Conservation (phyloP, 2,797 vertebrate species). For the Platyrinchus mystaceus region DNA sequence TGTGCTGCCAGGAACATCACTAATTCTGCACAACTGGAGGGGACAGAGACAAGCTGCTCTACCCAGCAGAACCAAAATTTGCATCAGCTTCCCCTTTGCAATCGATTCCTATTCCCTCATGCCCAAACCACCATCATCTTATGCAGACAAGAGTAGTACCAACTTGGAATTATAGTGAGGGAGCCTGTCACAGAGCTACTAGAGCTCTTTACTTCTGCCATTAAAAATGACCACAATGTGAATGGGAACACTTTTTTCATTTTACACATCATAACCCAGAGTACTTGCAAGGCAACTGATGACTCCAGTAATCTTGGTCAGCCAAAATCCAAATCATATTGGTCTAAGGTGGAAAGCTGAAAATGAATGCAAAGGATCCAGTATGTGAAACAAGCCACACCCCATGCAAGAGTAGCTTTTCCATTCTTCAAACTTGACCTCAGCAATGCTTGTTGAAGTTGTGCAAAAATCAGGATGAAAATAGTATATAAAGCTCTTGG, state of each 20-base stretch:
- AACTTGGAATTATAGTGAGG: neutral
- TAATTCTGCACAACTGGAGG: neutral
- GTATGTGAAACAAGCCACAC: neutral
- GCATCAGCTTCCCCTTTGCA: neutral
- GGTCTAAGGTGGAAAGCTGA: neutral
- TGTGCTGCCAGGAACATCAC: neutral
- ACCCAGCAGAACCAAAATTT: neutral
- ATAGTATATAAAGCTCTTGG: neutral
- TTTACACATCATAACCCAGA: rapidly evolving
- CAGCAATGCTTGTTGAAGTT: neutral
- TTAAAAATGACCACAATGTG: neutral
- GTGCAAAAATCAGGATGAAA: neutral
- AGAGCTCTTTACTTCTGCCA: neutral
- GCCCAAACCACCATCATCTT: neutral
- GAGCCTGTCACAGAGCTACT: neutral
- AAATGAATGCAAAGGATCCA: rapidly evolving
- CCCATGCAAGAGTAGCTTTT: neutral
- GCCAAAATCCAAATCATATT: neutral
- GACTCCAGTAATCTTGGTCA: neutral
- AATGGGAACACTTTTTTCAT: neutral
- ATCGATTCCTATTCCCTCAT: neutral
- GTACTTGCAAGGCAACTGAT: neutral
- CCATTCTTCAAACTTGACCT: neutral
- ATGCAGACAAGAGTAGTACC: rapidly evolving
- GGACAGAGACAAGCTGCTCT: neutral